Conservation (phyloP, 2,888 invertebrate genomes). For the Ichneumoninae sp. region DNA sequence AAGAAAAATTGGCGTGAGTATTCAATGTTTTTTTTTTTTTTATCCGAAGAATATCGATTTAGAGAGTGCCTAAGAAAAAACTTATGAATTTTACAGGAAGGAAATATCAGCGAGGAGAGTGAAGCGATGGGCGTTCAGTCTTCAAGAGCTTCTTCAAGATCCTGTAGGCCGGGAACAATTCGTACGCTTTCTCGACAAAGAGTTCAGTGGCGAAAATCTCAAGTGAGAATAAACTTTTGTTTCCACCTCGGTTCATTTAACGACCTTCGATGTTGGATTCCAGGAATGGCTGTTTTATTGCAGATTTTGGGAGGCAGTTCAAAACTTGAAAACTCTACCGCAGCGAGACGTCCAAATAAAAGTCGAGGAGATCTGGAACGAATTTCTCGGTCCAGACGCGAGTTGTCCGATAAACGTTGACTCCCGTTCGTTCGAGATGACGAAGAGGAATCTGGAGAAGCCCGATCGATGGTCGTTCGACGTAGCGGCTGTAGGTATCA, state of each 20-base stretch:
- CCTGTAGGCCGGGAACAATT: conserved; percentile 98
- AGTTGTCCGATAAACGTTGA: conserved; percentile 99
- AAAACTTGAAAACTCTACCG: conserved; percentile 95
- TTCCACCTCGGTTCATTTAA: not conserved
- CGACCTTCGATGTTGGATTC: not conserved
- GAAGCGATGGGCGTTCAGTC: conserved; percentile 98
- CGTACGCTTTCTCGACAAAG: conserved; percentile 97
- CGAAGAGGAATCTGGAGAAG: conserved; percentile 91
- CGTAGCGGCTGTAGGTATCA: conserved; percentile 93
- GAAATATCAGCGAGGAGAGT: conserved; percentile 97
- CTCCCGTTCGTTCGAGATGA: conserved; percentile 94
- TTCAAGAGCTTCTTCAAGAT: conserved; percentile 97
- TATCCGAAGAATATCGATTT: not conserved
- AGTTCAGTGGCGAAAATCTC: conserved; percentile 99
- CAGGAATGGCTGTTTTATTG: conserved; percentile 33
- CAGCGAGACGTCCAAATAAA: conserved; percentile 93
- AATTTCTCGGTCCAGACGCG: conserved; percentile 97
- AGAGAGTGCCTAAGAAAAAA: not conserved
- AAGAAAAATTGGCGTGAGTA: conserved; percentile 94
- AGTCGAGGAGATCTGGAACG: conserved; percentile 95
- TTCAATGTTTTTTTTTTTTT: conserved; percentile 34
- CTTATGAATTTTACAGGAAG: conserved; percentile 87
- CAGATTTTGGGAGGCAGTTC: conserved; percentile 98
- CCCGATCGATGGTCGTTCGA: conserved; percentile 98
- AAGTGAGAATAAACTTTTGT: conserved; percentile 88